Percentiles rank a stretch among this genome's conserved stretches.
Conservation (phyloP, 2,797 vertebrate genomes). For the Limosa lapponica region DNA sequence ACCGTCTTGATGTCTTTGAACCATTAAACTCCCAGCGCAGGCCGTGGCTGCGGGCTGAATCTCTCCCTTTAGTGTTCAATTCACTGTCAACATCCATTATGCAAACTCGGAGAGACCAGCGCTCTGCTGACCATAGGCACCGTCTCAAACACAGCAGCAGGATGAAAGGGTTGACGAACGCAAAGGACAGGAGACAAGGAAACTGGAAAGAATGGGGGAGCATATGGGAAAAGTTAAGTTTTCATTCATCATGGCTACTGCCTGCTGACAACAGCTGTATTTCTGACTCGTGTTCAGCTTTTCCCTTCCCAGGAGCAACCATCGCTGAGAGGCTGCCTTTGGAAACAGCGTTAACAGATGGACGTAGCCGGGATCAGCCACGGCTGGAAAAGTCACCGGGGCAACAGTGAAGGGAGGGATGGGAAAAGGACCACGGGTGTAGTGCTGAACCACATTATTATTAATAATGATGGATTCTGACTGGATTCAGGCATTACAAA, state of each 20-base stretch:
- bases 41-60: neutral
- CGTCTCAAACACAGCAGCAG: neutral
- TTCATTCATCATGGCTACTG: neutral
- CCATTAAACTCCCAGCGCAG: neutral
- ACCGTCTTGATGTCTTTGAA: neutral
- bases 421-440: neutral
- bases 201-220: neutral
- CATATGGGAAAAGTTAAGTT: neutral
- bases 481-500: neutral
- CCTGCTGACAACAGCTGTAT: conserved; percentile 12
- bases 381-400: neutral
- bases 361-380: neutral
- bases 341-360: neutral
- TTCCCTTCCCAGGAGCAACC: neutral
- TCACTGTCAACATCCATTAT: neutral
- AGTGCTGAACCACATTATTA: neutral
- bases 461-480: neutral
- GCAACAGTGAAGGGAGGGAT: neutral
- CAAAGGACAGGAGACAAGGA: neutral
- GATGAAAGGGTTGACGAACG: neutral
- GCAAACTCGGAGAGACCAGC: neutral
- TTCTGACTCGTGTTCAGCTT: neutral
- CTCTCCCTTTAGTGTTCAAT: neutral
- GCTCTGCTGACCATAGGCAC: neutral
- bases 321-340: neutral